These are phyloP conservation scores for Apoda limacodes DNA, from an alignment of 2,888 invertebrate genomes.

Conservation along the genomic window DNA sequence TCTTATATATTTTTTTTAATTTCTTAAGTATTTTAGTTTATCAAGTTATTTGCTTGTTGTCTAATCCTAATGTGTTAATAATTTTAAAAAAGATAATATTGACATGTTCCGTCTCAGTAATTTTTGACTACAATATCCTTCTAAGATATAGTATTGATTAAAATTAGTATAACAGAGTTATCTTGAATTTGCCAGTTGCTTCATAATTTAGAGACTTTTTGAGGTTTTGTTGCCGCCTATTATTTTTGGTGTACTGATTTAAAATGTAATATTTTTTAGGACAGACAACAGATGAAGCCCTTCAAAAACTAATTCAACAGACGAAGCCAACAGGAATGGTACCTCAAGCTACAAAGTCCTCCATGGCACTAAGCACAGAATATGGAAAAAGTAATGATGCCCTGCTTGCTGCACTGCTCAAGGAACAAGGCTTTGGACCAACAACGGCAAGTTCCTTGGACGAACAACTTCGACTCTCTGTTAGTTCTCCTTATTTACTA, in stretches of 20 bases:
- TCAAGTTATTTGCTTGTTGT: no score
- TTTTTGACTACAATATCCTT: no score
- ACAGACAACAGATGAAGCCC: conserved; percentile 55
- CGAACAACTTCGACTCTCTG: conserved; percentile 68
- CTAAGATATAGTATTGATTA: no score
- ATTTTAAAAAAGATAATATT: no score
- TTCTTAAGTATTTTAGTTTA: no score
- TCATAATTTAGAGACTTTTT: not conserved
- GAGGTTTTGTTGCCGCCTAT: not conserved
- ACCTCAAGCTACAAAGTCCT: conserved; percentile 51
- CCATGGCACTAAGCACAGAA: conserved; percentile 58
- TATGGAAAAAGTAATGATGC: conserved; percentile 77
- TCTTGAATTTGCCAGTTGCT: no score
- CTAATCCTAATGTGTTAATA: no score
- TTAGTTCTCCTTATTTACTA: conserved; percentile 44
- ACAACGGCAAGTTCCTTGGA: conserved; percentile 74
- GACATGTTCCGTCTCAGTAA: no score
- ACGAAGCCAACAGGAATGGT: conserved; percentile 44
- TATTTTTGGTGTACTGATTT: not conserved
- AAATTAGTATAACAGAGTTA: no score
- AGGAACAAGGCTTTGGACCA: conserved; percentile 79
- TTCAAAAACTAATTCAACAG: conserved; percentile 49
- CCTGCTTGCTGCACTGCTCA: conserved; percentile 75
- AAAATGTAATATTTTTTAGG: conserved; percentile 26
- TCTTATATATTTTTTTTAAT: no score